Base-by-base conservation (phyloP, 2,888 invertebrate genomes). In the Rotaria macrura region DNA sequence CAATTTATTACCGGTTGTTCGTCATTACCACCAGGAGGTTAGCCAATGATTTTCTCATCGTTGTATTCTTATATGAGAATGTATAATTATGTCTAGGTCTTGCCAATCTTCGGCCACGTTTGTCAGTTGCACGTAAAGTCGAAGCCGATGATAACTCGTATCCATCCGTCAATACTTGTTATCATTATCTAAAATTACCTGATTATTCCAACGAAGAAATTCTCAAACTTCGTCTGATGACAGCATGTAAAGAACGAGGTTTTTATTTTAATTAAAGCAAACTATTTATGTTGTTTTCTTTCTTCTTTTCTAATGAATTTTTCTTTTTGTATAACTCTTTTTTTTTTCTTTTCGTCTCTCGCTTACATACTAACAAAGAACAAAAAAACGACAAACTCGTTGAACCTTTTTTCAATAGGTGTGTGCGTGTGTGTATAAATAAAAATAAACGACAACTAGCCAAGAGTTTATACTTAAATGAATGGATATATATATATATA, bases 1-100 rank as follows among this genome's bases (percentile, higher is more conserved):
- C 98, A 99, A 92, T 99, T 99, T 91, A 96, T 98, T 83, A 99
- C 99, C 2, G 99, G 99, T 86, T 99, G 98, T 92, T 96, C 97
- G 89, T 96, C 96, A 87, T 92, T 99, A 89, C 99, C 99, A 87
- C 98, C 99, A 84, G 99, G 99, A 88, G 91, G 91, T 52, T 65
- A 34, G 65, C 29, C 14, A 2, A 47, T 47, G 2, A 9, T 23
- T 52, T 1, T 52, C 5, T 52, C 23, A 5, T 52, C 20, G 49
- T 49, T 49, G 17, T 14, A 17, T 49, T 49, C 12, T 47, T 0
- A 49, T 49, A 17, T 49, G 0, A 49, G 23, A 52, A 52, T 52
- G 4, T 52, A 12, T 52, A 17, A 3, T 23, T 52, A 23, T 52
- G 9, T 23, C 23, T 52, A 54, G 55, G 55, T 57, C 93, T 99